Evolutionary conservation across 2,113 vertebrate species (phyloP).

Genomic region (Ciconia boyciana): DNA sequence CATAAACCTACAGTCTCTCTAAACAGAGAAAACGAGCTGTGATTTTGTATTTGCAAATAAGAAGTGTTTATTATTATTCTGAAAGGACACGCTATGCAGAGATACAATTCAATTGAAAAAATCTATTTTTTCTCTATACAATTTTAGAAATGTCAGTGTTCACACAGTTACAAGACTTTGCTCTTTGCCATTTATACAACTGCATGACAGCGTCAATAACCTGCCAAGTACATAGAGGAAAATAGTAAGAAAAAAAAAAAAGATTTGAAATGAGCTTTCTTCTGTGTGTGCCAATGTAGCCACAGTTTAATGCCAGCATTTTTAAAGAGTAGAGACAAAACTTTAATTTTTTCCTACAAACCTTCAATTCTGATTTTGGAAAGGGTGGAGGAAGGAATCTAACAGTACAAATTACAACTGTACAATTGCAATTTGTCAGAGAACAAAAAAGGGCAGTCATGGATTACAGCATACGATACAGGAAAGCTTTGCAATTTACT

Average conservation of each 20-base stretch:
- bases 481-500: neutral
- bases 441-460: neutral
- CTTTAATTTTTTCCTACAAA: neutral
- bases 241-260: neutral
- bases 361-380: neutral
- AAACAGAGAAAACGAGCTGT: neutral
- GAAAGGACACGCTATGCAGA: neutral
- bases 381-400: neutral
- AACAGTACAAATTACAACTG: neutral
- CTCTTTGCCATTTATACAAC: neutral
- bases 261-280: neutral
- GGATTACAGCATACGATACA: neutral
- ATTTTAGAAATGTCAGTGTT: neutral
- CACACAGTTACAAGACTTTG: neutral
- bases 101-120: neutral
- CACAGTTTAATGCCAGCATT: neutral
- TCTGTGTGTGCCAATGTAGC: neutral
- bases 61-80: neutral
- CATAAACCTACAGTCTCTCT: neutral
- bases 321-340: constrained; percentile 13
- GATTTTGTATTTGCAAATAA: neutral
- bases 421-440: neutral
- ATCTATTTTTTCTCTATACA: neutral
- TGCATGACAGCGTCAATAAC: neutral
- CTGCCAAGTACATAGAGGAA: neutral